phyloP scores from a whole-genome alignment of 2,113 vertebrate species.

The Ophiodon elongatus region DNA sequence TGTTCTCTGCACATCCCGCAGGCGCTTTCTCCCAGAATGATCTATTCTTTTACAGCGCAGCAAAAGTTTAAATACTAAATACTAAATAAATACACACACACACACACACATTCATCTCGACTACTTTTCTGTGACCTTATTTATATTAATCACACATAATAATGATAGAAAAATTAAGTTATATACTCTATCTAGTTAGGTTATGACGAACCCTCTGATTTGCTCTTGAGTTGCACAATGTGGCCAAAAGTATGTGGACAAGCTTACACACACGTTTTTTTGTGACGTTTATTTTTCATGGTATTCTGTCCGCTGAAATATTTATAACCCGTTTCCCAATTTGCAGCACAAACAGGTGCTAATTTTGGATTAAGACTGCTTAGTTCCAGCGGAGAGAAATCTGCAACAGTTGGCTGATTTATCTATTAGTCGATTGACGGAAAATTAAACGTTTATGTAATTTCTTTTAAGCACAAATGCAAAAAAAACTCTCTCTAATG shows the following conservation, averaged over 20 bases:
- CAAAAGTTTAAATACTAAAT: constrained; percentile 24
- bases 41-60: constrained; percentile 39
- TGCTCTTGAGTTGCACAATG: background rate
- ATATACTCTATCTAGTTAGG: background rate
- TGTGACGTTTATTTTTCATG: background rate
- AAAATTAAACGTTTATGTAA: background rate
- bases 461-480: background rate
- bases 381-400: background rate
- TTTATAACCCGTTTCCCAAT: too few relatives aligned
- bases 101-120: constrained; percentile 7
- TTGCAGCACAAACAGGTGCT: background rate
- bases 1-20: constrained; percentile 5
- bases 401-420: too few relatives aligned
- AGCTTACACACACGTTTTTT: too few relatives aligned
- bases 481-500: background rate
- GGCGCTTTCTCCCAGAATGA: constrained; percentile 16
- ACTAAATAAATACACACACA: too few relatives aligned
- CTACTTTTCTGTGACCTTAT: constrained; percentile 5
- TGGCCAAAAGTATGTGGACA: constrained; percentile 26
- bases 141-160: background rate
- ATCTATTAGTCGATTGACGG: too few relatives aligned
- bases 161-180: background rate
- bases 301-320: background rate
- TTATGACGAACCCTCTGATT: background rate
- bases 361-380: background rate